Percentiles rank a stretch among this genome's conserved stretches.
Conservation (phyloP, 2,113 vertebrate genomes). For the Osmerus mordax region DNA sequence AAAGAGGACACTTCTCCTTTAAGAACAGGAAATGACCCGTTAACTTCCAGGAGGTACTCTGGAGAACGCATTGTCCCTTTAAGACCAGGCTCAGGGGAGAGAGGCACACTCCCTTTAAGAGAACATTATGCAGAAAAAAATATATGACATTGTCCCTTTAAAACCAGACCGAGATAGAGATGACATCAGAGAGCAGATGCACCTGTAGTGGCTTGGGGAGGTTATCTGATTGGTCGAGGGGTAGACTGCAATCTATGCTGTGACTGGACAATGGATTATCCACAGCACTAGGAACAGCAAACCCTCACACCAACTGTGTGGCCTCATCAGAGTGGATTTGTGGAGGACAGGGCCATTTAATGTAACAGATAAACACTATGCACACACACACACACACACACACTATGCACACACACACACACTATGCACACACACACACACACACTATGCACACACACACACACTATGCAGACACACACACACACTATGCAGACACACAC, state of each 20-base stretch:
- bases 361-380: background rate
- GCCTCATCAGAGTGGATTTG: slow-evolving; percentile 5
- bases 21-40: background rate
- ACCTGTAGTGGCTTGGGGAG: too few species aligned
- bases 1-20: background rate
- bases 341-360: slow-evolving; percentile 15
- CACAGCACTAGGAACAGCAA: background rate
- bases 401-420: slow-evolving; percentile 4
- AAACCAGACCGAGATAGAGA: background rate
- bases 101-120: slow-evolving; percentile 42
- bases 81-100: slow-evolving; percentile 37
- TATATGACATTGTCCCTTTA: background rate
- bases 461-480: too few species aligned
- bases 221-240: too few species aligned
- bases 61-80: slow-evolving; percentile 3
- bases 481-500: too few species aligned
- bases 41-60: background rate
- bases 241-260: too few species aligned
- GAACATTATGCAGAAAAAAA: slow-evolving; percentile 52
- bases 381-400: background rate
- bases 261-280: too few species aligned
- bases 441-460: background rate
- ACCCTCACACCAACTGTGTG: too few species aligned
- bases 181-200: too few species aligned
- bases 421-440: background rate